Evolutionary conservation across 2,888 invertebrate genomes (phyloP), one percentile per base, ranked within the genome.

Genomic region (Unio delphinus): DNA sequence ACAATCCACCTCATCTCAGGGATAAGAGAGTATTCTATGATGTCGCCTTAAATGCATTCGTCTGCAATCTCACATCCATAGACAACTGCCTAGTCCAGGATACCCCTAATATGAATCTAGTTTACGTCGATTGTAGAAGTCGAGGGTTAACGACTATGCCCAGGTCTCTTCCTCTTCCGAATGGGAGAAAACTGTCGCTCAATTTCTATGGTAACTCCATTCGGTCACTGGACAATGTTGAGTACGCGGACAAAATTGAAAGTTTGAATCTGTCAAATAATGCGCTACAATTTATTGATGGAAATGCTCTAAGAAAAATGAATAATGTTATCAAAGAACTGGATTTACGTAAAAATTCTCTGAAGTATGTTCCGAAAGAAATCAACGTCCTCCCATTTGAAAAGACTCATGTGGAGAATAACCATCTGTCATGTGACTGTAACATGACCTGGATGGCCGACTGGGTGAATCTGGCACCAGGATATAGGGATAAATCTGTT

Each of bases 391-490:
- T 30, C 0, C 30, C 30, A 30, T 30, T 61, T 57, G 66, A 72
- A 55, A 62, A 72, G 28, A 57, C 69, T 3, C 30, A 55, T 11
- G 64, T 76, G 11, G 4, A 60, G 20, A 71, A 68, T 23, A 79
- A 79, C 59, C 63, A 61, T 4, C 65, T 77, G 11, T 67, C 64
- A 34, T 77, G 79, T 61, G 55, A 64, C 15, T 76, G 76, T 58
- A 72, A 74, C 17, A 76, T 75, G 75, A 63, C 73, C 1, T 79
- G 74, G 75, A 75, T 75, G 79, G 68, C 55, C 7, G 74, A 69
- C 7, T 80, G 80, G 80, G 73, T 80, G 15, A 74, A 70, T 20
- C 55, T 73, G n/a, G 72, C 73, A 18, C 30, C 30, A 30, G 70
- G 73, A 1, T 68, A 72, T 57, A 45, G 65, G 1, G 69, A 76